These are phyloP conservation scores for Bugulina stolonifera DNA, from an alignment of 2,888 invertebrate genomes.

Conservation along the genomic window DNA sequence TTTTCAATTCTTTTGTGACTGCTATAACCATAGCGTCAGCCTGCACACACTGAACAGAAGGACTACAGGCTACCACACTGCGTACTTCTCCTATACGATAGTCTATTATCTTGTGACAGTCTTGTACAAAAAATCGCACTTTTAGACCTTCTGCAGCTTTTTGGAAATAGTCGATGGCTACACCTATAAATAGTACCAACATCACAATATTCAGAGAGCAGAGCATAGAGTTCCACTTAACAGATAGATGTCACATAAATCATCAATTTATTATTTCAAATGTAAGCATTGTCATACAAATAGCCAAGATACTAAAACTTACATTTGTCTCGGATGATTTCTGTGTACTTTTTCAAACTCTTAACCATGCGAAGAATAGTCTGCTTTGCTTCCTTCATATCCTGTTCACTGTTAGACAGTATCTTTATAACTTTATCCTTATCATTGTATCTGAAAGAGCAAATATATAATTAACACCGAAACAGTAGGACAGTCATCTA, in stretches of 20 bases:
- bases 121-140: not conserved
- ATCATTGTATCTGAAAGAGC: not conserved
- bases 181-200: not conserved
- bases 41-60: not conserved
- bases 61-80: conserved; percentile 2
- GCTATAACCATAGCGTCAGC: conserved; percentile 22
- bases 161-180: not conserved
- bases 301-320: not conserved
- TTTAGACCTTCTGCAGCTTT: conserved; percentile 1
- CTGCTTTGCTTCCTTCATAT: not conserved
- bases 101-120: not conserved
- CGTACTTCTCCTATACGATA: not conserved
- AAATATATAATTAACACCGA: no score
- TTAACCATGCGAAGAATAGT: not conserved
- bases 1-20: not conserved
- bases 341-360: not conserved
- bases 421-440: not conserved
- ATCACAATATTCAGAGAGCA: no score
- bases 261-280: no score
- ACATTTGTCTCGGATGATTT: not conserved
- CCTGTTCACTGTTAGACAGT: not conserved
- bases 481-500: no score
- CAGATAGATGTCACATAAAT: no score
- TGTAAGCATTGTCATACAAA: no score
- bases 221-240: no score